These are phyloP conservation scores for Drosophila nigromelanica DNA, from an alignment of 1,140 invertebrate genomes.

Conservation along the genomic window DNA sequence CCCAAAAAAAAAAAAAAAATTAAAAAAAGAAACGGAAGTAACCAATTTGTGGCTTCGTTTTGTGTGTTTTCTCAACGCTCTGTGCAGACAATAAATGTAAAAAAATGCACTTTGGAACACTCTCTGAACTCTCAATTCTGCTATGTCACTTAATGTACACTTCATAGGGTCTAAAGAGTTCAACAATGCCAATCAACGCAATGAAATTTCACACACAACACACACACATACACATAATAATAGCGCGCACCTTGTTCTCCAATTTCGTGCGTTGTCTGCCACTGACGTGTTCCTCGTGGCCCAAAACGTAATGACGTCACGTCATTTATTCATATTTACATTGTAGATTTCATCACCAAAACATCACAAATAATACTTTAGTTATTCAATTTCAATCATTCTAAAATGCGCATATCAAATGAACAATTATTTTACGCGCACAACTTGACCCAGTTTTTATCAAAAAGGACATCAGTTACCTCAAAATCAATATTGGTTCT, in stretches of 20 bases:
- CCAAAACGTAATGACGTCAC: slow-evolving; percentile 27
- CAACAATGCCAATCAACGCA: slow-evolving; percentile 40
- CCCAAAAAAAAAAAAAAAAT: slow-evolving; percentile 8
- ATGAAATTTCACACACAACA: slow-evolving; percentile 17
- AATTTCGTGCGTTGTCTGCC: slow-evolving; percentile 8
- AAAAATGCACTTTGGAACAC: slow-evolving; percentile 28
- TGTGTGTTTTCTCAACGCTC: neutral
- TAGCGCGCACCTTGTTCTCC: slow-evolving; percentile 21
- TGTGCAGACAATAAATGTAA: slow-evolving; percentile 14
- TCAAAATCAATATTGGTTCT: slow-evolving; percentile 60
- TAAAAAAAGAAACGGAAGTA: slow-evolving; percentile 21
- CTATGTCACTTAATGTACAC: slow-evolving; percentile 17
- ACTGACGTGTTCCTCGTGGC: slow-evolving; percentile 46
- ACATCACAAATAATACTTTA: too few relatives aligned
- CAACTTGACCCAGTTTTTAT: slow-evolving; percentile 38
- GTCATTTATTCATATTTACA: slow-evolving; percentile 12
- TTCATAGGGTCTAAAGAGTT: slow-evolving; percentile 24
- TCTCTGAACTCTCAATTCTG: slow-evolving; percentile 5
- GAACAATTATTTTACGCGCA: slow-evolving; percentile 7
- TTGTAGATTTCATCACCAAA: slow-evolving; percentile 34
- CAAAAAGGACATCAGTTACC: slow-evolving; percentile 39
- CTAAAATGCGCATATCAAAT: slow-evolving; percentile 21
- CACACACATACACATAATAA: neutral
- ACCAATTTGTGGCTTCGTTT: slow-evolving; percentile 13
- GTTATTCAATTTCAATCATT: slow-evolving; percentile 12